phyloP scores from a whole-genome alignment of 2,113 vertebrate species.

The Turnix velox region DNA sequence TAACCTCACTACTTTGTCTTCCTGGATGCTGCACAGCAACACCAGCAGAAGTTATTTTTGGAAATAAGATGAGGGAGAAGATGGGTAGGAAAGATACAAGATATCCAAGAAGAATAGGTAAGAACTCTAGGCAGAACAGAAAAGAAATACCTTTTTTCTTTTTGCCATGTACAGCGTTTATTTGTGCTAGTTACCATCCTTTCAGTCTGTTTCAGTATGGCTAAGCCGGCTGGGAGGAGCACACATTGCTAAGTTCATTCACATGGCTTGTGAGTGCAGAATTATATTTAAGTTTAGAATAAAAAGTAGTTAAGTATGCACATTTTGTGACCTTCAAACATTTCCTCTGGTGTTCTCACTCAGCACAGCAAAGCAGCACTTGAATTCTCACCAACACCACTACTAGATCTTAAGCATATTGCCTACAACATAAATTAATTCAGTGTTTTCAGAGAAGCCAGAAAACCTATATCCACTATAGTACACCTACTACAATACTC shows the following conservation, averaged over 20 bases:
- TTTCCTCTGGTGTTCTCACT: neutral
- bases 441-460: neutral
- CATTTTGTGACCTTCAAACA: neutral
- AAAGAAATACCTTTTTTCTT: neutral
- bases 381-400: neutral
- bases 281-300: neutral
- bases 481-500: neutral
- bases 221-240: neutral
- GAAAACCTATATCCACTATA: neutral
- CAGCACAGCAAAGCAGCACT: neutral
- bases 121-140: neutral
- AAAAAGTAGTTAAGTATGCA: neutral
- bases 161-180: neutral
- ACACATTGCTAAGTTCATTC: neutral
- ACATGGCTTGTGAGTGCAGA: neutral
- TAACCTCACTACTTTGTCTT: neutral
- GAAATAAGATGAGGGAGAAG: constrained; percentile 36
- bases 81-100: constrained; percentile 3
- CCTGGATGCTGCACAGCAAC: constrained; percentile 26
- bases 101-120: neutral
- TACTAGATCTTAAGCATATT: neutral
- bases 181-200: neutral
- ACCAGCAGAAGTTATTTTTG: constrained; percentile 24
- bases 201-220: neutral
- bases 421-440: neutral